Evolutionary conservation across 2,888 invertebrate genomes (phyloP).

Genomic region (Leptinotarsa peninsularis): DNA sequence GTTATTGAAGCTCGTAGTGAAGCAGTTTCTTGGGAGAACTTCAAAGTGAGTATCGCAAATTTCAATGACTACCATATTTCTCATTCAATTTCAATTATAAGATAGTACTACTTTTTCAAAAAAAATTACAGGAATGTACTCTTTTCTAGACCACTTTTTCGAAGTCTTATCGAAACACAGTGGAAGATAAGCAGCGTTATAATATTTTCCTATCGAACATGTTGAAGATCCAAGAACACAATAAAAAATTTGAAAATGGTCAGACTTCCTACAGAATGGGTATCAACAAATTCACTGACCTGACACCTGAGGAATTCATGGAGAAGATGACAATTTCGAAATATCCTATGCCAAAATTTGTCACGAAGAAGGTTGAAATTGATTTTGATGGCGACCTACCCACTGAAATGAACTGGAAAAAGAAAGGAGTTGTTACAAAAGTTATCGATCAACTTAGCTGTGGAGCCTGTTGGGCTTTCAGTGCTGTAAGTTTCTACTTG

Average conservation of each 20-base stretch:
- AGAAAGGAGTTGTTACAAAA: slow-evolving; percentile 7
- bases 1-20: neutral
- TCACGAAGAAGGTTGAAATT: neutral
- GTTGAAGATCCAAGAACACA: slow-evolving; percentile 6
- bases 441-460: slow-evolving; percentile 10
- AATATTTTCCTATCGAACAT: slow-evolving; percentile 4
- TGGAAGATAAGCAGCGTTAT: slow-evolving; percentile 16
- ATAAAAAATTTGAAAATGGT: slow-evolving; percentile 13
- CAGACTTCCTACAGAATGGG: slow-evolving; percentile 13
- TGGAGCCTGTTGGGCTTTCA: slow-evolving; percentile 23
- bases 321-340: neutral
- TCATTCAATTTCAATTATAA: neutral
- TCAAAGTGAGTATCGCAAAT: neutral
- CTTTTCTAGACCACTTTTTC: neutral
- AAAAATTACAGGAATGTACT: neutral
- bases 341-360: neutral
- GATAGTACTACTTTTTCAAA: neutral
- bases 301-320: slow-evolving; percentile 20
- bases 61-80: neutral
- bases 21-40: neutral
- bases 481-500: slow-evolving; percentile 8
- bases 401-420: slow-evolving; percentile 4
- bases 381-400: slow-evolving; percentile 7
- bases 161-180: slow-evolving; percentile 4
- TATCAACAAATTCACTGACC: slow-evolving; percentile 18